These are phyloP conservation scores for Plectrocnemia conspersa DNA, from an alignment of 1,140 invertebrate species.

Conservation along the genomic window DNA sequence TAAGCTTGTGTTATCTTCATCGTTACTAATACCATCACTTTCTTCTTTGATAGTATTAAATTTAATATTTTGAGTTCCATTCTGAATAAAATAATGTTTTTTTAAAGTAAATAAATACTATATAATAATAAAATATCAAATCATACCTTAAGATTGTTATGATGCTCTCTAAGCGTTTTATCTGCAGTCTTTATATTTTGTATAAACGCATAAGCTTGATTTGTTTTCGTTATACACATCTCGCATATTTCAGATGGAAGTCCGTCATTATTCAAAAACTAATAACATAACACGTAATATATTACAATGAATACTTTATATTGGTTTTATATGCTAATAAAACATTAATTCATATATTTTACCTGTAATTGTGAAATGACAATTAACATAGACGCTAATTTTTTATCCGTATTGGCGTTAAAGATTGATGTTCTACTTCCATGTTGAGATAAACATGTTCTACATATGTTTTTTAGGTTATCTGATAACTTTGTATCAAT, in stretches of 20 bases:
- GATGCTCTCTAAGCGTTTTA: background rate
- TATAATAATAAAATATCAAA: too few species aligned
- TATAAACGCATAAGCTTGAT: slow-evolving; percentile 6
- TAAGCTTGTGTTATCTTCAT: too few species aligned
- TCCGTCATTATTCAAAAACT: slow-evolving; percentile 3
- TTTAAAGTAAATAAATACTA: too few species aligned
- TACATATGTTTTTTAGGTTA: slow-evolving; percentile 3
- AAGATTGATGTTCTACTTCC: slow-evolving; percentile 4
- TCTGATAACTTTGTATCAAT: too few species aligned
- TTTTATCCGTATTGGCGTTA: background rate
- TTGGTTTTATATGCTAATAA: too few species aligned
- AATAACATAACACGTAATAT: too few species aligned
- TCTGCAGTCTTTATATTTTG: slow-evolving; percentile 1
- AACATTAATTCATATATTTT: too few species aligned
- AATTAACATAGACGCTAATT: background rate
- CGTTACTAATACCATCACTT: too few species aligned
- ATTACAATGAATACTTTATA: background rate
- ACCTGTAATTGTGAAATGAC: slow-evolving; percentile 3
- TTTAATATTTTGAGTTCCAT: too few species aligned
- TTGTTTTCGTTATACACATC: background rate
- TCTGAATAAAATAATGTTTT: too few species aligned
- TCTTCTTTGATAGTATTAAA: too few species aligned
- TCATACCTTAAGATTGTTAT: too few species aligned
- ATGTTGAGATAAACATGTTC: slow-evolving; percentile 6
- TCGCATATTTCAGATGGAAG: background rate